Base-by-base conservation (phyloP, 2,113 vertebrate genomes). In the Vulpes vulpes region DNA sequence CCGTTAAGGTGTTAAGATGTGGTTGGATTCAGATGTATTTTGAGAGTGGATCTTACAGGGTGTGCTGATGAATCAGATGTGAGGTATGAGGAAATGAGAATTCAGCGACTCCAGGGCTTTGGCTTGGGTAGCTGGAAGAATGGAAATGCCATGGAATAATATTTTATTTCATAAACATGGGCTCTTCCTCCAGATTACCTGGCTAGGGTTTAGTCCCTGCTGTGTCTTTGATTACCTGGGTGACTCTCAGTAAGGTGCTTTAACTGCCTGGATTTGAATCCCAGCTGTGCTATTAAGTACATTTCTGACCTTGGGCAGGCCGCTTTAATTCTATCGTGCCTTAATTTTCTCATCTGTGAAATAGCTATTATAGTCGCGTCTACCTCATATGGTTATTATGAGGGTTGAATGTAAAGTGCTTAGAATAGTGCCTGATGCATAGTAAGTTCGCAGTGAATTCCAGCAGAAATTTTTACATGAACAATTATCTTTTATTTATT, bases 291-390 rank as follows among this genome's bases (percentile, higher is more conserved):
- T 64, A 7, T 90, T 90, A 32, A 82, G n/a, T 53, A 43, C 57
- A 32, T 74, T 71, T 65, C n/a, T 65, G 49, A 86, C 55, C 65
- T 81, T 53, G 49, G 51, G 73, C 32, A 74, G 9, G 27, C 14
- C n/a, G 17, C 32, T 90, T 71, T 73, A 71, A 57, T 73, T 86
- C 74, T 51, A 19, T 43, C 19, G 25, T 78, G 38, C 27, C 49
- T 94, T 91, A n/a, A 22, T 86, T 78, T 83, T 95, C 43, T 91
- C n/a, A 49, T 78, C 74, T 83, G 27, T 95, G 35, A 81, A 69
- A 87, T 81, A 85, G 80, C 15, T 59, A 7, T 32, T 85, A 59
- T 38, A 53, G 7, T 49, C 57, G 25, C 23, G 51, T 55, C 73
- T 80, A 16, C 49, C 67, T 74, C 6, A 4, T 22, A 11, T 59